Percentiles rank a stretch among this genome's conserved stretches.
Evolutionary conservation across 2,888 invertebrate species (phyloP).

Genomic region (Mellilla xanthometata): DNA sequence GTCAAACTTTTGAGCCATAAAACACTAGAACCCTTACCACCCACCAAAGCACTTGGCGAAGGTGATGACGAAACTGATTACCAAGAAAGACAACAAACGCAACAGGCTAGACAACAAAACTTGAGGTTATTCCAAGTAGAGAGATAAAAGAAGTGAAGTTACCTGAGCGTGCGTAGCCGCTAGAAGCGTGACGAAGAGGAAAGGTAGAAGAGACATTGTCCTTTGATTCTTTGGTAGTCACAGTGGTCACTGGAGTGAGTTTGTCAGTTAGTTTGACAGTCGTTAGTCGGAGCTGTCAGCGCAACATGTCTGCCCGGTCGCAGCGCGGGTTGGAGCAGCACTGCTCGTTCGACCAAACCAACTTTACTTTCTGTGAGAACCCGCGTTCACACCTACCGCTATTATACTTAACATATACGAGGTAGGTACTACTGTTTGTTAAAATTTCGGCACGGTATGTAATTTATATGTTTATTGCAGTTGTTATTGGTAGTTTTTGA

Average conservation of each 20-base stretch:
- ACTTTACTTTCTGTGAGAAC: constrained; percentile 74
- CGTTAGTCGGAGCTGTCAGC: constrained; percentile 47
- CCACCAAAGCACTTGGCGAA: constrained; percentile 28
- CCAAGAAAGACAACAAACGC: constrained; percentile 31
- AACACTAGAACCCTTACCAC: constrained; percentile 20
- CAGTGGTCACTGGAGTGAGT: constrained; percentile 32
- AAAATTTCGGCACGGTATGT: constrained; percentile 2
- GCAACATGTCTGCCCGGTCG: constrained; percentile 66
- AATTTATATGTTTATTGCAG: constrained; percentile 3
- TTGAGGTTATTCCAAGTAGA: constrained; percentile 17
- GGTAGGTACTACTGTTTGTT: not conserved
- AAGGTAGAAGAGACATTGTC: constrained; percentile 64
- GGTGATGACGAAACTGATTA: constrained; percentile 35
- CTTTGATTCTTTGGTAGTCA: constrained; percentile 36
- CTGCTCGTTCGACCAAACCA: constrained; percentile 59
- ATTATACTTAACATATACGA: not conserved
- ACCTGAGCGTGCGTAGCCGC: constrained; percentile 61
- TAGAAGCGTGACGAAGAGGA: constrained; percentile 54
- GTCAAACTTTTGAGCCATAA: constrained; percentile 23
- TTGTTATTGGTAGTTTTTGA: not conserved
- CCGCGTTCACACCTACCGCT: constrained; percentile 53
- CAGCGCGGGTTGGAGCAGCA: constrained; percentile 65
- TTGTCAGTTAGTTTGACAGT: constrained; percentile 45
- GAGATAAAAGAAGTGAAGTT: constrained; percentile 24
- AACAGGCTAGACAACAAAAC: constrained; percentile 28